phyloP scores from a whole-genome alignment of 2,888 invertebrate genomes.

The Macropis europaea region DNA sequence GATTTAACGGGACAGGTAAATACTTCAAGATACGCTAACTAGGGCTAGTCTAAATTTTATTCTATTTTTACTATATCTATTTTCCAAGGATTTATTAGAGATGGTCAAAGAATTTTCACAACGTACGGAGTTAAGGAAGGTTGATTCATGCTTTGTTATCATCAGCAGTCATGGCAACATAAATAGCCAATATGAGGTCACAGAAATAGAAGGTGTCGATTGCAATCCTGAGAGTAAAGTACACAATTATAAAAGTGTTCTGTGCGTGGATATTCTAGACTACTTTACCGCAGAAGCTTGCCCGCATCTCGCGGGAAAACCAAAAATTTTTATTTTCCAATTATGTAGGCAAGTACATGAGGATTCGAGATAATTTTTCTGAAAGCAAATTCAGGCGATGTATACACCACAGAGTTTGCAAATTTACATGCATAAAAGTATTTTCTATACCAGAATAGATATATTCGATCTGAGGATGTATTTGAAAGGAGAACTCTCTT shows the following conservation, averaged over 20 bases:
- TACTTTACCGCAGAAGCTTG: conserved; percentile 80
- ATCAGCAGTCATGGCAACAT: conserved; percentile 74
- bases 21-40: neutral
- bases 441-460: neutral
- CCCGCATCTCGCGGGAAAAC: conserved; percentile 81
- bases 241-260: conserved; percentile 54
- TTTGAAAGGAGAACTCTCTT: neutral
- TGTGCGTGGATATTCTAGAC: conserved; percentile 67
- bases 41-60: too few species aligned
- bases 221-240: conserved; percentile 9
- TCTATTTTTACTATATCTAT: neutral
- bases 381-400: neutral
- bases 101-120: conserved; percentile 66
- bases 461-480: neutral
- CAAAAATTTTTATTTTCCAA: conserved; percentile 83
- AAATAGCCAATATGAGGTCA: conserved; percentile 45
- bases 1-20: conserved; percentile 70
- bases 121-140: conserved; percentile 57
- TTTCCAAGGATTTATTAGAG: conserved; percentile 66
- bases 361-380: neutral
- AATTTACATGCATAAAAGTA: neutral
- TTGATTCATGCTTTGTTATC: conserved; percentile 75
- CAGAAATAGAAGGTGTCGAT: conserved; percentile 70
- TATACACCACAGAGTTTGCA: neutral
- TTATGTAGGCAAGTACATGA: conserved; percentile 79